Conservation (phyloP, 2,888 invertebrate genomes). For the Fragum fragum region DNA sequence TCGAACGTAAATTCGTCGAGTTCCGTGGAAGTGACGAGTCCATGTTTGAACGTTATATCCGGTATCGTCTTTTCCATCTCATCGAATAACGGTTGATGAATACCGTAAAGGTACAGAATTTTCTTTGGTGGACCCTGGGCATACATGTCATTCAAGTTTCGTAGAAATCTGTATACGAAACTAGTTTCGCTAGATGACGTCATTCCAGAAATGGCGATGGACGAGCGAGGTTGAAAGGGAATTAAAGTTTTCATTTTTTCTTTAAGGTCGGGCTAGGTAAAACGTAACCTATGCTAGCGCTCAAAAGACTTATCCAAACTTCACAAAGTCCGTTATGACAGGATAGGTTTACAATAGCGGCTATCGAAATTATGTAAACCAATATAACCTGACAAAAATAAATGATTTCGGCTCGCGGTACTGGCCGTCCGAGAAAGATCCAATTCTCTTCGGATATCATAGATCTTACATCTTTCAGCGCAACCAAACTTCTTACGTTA, state of each 20-base stretch:
- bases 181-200: neutral
- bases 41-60: conserved; percentile 17
- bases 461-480: too few species aligned
- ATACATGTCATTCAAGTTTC: conserved; percentile 12
- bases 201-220: neutral
- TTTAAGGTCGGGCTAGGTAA: neutral
- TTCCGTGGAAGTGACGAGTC: conserved; percentile 2
- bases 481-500: too few species aligned
- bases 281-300: neutral
- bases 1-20: conserved; percentile 8
- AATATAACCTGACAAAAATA: neutral
- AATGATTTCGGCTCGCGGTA: neutral
- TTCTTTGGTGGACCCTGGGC: neutral
- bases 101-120: conserved; percentile 14
- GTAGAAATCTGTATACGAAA: conserved; percentile 15
- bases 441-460: neutral
- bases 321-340: neutral
- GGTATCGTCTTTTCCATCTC: conserved; percentile 24
- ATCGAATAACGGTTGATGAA: conserved; percentile 37
- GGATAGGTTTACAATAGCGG: neutral
- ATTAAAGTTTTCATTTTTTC: neutral
- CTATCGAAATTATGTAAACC: neutral
- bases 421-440: neutral
- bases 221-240: neutral
- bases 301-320: neutral